Evolutionary conservation across 2,888 invertebrate genomes (phyloP), one percentile per base, ranked within the genome.

Genomic region (Hirtodrosophila alboralis): DNA sequence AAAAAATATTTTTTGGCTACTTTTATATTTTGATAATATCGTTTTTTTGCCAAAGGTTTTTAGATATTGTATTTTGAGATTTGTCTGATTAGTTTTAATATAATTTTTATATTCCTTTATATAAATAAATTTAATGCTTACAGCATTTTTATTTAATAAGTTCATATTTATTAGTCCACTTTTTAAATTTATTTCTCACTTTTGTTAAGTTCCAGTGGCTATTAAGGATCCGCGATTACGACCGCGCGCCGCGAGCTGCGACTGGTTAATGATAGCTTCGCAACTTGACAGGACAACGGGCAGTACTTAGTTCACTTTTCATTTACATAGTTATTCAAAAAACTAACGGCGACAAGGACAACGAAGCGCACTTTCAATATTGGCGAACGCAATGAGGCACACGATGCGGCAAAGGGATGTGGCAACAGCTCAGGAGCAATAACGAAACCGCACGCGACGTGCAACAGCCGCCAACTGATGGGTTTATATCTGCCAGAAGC

Each of bases 381-480:
- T 62, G 33, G 31, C 54, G 41, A 47, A 40, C 38, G 41, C 51
- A 49, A 43, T 36, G 44, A 52, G 30, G 48, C 47, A 37, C 23
- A 38, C 13, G 16, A 48, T 18, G 21, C 27, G 9, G 10, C n/a
- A 18, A n/a, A 30, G 28, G 21, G 28, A 45, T 3, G 28, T 33
- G 10, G 16, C 51, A 56, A 56, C 43, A 8, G 45, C 16, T 23
- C 26, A 44, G 60, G 43, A 61, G 44, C 52, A 52, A 48, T 49
- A 64, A 30, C 56, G 41, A 76, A 77, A 80, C 81, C 84, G 75
- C 77, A 84, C 86, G 84, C 81, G 59, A 86, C 81, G 86, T 84
- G 81, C 81, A 86, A 86, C 81, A 84, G 85, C 77, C 84, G 84
- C 69, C 77, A 65, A 83, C 86, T 83, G 84, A 86, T 72, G 74